A percentile compares a stretch with the other conserved stretches of the same genome.
phyloP scores from a whole-genome alignment of 2,888 invertebrate species.

The Pammene aurita region DNA sequence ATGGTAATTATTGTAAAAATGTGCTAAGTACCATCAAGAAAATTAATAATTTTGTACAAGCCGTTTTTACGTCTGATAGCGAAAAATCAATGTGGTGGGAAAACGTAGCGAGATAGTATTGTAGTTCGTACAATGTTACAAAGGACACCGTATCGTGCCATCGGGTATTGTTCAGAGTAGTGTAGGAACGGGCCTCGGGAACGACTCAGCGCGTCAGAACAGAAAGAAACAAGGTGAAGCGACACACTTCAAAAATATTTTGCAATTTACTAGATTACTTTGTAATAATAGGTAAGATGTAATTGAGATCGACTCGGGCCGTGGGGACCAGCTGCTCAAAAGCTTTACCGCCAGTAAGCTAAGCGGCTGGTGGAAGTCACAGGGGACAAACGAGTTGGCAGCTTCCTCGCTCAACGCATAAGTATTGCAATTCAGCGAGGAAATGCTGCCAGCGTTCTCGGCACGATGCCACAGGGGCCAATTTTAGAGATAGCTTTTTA shows the following conservation, averaged over 20 bases:
- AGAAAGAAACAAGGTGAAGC: constrained; percentile 32
- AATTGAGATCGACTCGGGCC: too few species aligned
- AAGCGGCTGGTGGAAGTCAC: too few species aligned
- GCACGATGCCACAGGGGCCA: too few species aligned
- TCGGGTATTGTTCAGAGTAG: constrained; percentile 32
- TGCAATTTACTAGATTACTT: background rate
- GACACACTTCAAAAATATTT: background rate
- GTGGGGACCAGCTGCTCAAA: too few species aligned
- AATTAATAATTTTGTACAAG: background rate
- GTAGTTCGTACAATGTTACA: constrained; percentile 37
- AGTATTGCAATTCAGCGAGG: too few species aligned
- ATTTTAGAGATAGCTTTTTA: too few species aligned
- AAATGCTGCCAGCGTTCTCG: too few species aligned
- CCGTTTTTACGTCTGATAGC: constrained; percentile 2
- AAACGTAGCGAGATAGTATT: constrained; percentile 35
- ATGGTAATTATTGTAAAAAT: background rate
- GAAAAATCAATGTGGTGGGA: constrained; percentile 39
- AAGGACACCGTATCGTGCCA: constrained; percentile 39
- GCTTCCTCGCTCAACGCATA: too few species aligned
- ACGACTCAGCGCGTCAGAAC: background rate
- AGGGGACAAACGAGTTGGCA: too few species aligned
- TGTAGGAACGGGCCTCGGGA: constrained; percentile 24
- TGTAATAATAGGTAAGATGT: too few species aligned
- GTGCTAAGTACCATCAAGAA: too few species aligned
- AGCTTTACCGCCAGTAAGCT: too few species aligned